These are phyloP conservation scores for Xylota segnis DNA, from an alignment of 2,888 invertebrate genomes.

Conservation along the genomic window DNA sequence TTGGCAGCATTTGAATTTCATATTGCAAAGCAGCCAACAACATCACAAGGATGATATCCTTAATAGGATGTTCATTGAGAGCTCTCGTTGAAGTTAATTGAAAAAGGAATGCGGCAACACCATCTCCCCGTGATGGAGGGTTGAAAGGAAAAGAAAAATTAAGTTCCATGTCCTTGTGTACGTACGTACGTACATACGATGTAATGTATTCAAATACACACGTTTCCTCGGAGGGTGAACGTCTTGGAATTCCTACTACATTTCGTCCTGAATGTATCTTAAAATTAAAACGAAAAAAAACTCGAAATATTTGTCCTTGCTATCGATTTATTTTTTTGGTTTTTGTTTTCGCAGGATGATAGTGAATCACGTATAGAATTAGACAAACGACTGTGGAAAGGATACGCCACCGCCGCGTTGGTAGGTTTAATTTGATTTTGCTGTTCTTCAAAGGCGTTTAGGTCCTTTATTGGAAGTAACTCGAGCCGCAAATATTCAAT, in stretches of 20 bases:
- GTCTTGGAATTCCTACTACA: conserved; percentile 64
- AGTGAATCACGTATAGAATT: conserved; percentile 72
- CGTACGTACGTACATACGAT: conserved; percentile 33
- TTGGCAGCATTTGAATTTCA: conserved; percentile 70
- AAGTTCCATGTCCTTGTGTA: conserved; percentile 25
- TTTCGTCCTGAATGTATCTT: conserved; percentile 63
- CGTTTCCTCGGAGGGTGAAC: conserved; percentile 69
- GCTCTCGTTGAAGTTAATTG: conserved; percentile 76
- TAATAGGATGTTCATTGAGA: conserved; percentile 76
- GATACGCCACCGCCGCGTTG: conserved; percentile 28
- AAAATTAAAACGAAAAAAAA: conserved; percentile 55
- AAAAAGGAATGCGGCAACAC: conserved; percentile 68
- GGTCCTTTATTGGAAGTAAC: conserved; percentile 62
- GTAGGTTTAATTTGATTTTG: conserved; percentile 52
- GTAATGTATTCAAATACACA: conserved; percentile 70
- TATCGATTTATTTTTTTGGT: conserved; percentile 59
- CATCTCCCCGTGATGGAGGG: conserved; percentile 11
- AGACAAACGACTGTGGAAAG: conserved; percentile 35
- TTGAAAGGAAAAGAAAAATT: conserved; percentile 39
- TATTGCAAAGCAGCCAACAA: conserved; percentile 64
- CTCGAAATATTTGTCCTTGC: conserved; percentile 50
- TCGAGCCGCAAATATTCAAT: conserved; percentile 77
- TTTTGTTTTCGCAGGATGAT: conserved; percentile 27
- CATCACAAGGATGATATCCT: conserved; percentile 71
- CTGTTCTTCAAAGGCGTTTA: conserved; percentile 73